phyloP scores from a whole-genome alignment of 1,140 invertebrate genomes.

The Diachasma alloeum region DNA sequence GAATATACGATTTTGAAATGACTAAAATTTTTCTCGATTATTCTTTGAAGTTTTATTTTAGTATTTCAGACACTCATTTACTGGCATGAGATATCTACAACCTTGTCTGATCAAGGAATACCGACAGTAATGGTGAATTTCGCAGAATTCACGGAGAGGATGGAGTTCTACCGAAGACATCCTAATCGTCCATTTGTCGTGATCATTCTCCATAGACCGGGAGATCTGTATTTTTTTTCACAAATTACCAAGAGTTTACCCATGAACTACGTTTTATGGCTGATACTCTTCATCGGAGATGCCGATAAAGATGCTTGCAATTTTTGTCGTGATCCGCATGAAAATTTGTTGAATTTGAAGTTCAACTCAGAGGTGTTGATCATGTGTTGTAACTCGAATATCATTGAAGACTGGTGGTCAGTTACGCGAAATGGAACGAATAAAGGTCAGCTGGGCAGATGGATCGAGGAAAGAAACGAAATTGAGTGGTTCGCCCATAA shows the following conservation, averaged over 20 bases:
- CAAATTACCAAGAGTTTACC: constrained; percentile 17
- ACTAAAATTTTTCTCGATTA: too few relatives aligned
- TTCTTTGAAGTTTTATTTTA: background rate
- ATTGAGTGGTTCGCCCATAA: background rate
- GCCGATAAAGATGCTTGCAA: background rate
- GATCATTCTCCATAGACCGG: constrained; percentile 26
- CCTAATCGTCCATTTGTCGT: constrained; percentile 36
- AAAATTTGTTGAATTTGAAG: constrained; percentile 20
- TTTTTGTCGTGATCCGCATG: constrained; percentile 9
- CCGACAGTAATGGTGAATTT: constrained; percentile 26
- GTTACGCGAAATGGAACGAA: constrained; percentile 12
- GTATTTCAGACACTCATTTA: background rate
- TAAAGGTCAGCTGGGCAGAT: constrained; percentile 30
- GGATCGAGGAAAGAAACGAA: background rate
- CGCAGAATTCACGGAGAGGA: constrained; percentile 10
- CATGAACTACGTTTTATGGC: constrained; percentile 25
- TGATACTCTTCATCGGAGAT: background rate
- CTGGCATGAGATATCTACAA: background rate
- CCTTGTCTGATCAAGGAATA: background rate
- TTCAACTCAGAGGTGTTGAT: constrained; percentile 28
- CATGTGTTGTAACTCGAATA: background rate
- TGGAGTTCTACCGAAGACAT: background rate
- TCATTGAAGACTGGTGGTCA: constrained; percentile 29
- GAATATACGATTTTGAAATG: too few relatives aligned
- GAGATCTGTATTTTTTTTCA: constrained; percentile 23